Evolutionary conservation across 2,888 invertebrate species (phyloP), one percentile per base, ranked within the genome.

Genomic region (Danaus chrysippus): DNA sequence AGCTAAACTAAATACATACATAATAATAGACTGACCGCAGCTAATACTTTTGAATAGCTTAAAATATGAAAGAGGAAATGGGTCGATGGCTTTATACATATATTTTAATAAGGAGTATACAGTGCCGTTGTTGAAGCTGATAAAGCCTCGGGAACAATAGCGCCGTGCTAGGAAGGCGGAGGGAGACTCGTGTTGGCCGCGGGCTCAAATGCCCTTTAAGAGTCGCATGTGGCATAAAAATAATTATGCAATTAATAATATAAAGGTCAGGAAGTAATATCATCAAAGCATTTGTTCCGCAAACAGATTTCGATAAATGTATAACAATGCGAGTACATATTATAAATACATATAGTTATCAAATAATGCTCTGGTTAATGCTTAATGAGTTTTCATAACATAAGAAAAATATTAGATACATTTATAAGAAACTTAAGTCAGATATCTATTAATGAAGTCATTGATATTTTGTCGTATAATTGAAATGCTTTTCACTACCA

Each of bases 141-240:
- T 76, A 76, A 73, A 74, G 70, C 71, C 66, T 66, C 61, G 69
- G 74, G 73, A 84, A 87, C 87, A 88, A 87, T 86, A 79, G 84
- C 81, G 72, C 78, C 84, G 83, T 84, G 85, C 77, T 77, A 76
- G 76, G 82, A 79, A 82, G 87, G 89, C 87, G 86, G 87, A 77
- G 81, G 81, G 73, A 74, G 72, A 69, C 69, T 78, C 85, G 85
- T 86, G 84, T 77, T 77, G 73, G 84, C 84, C 84, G 79, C 77
- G 82, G 85, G 82, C 67, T 68, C 76, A 65, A 71, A 80, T 76
- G 78, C 79, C 81, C 79, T 75, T 73, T 75, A 79, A 68, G 76
- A 77, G 79, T 78, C 76, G 75, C 82, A 78, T 17, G 49, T 49
- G 49, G 17, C 49, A 49, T 49, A 49, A 49, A 49, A 49, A 49